These are phyloP conservation scores for Numenius phaeopus DNA, from an alignment of 2,797 vertebrate species.

Conservation along the genomic window DNA sequence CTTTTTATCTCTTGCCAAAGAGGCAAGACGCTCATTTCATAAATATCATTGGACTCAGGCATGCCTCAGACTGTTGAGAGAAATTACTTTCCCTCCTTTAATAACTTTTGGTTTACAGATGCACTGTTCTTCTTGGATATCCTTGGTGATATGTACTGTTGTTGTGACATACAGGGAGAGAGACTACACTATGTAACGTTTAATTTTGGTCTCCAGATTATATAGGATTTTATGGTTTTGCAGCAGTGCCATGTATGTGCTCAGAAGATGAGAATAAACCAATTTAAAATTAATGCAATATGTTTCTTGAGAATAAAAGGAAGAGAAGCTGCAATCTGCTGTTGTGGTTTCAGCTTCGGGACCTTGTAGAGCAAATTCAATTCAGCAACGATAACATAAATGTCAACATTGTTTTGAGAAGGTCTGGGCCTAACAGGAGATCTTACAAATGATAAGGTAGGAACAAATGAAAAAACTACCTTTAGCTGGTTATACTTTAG, in stretches of 20 bases:
- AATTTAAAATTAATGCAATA: not conserved
- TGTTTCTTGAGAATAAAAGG: not conserved
- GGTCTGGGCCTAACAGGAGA: not conserved
- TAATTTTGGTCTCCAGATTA: not conserved
- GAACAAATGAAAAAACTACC: not conserved
- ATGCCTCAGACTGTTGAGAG: not conserved
- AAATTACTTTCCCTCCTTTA: not conserved
- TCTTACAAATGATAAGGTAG: not conserved
- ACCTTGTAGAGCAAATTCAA: not conserved
- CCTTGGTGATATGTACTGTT: accelerated
- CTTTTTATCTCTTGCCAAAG: not conserved
- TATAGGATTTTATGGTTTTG: not conserved
- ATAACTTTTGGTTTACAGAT: not conserved
- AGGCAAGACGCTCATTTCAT: not conserved
- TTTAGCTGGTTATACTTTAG: not conserved
- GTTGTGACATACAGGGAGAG: not conserved
- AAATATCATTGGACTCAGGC: not conserved
- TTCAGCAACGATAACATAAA: not conserved
- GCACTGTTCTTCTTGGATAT: not conserved
- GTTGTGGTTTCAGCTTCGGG: not conserved
- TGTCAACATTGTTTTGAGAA: not conserved
- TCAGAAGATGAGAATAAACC: not conserved
- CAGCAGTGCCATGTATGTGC: not conserved
- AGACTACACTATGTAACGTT: not conserved
- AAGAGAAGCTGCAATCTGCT: not conserved